These are phyloP conservation scores for Pentamera pediparva DNA, from an alignment of 53 echinoderm and acorn worm genomes.

Conservation along the genomic window DNA sequence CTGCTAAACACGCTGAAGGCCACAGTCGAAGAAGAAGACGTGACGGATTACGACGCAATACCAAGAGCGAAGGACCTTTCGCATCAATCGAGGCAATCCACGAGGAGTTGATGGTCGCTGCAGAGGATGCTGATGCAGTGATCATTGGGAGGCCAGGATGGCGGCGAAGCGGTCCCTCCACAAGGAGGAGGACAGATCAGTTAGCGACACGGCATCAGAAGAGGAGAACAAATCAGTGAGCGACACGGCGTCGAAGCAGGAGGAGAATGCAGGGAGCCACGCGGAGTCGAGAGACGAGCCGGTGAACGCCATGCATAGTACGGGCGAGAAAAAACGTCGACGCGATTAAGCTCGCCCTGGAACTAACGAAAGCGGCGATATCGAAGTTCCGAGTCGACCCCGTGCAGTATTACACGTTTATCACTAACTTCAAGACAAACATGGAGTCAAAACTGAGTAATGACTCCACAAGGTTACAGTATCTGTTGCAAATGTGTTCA, in stretches of 20 bases:
- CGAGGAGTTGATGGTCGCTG: neutral
- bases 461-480: constrained; percentile 26
- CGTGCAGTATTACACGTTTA: constrained; percentile 38
- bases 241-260: constrained; percentile 16
- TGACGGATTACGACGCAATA: neutral
- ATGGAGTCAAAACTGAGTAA: constrained; percentile 22
- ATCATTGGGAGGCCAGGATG: neutral
- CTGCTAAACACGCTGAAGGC: neutral
- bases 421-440: constrained; percentile 40
- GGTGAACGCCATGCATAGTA: constrained; percentile 34
- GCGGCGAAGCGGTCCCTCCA: neutral
- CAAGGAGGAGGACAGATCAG: neutral
- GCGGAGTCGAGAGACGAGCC: constrained; percentile 9
- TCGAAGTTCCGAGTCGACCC: constrained; percentile 27
- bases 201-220: constrained; percentile 25
- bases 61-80: neutral
- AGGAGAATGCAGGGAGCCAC: constrained; percentile 1
- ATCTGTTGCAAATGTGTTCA: constrained; percentile 36
- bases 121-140: neutral
- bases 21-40: neutral
- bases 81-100: neutral
- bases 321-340: constrained; percentile 15
- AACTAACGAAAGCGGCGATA: constrained; percentile 36
- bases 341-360: constrained; percentile 42
- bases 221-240: constrained; percentile 18